These are phyloP conservation scores for Macropodus opercularis DNA, from an alignment of 2,797 vertebrate genomes.

Conservation along the genomic window DNA sequence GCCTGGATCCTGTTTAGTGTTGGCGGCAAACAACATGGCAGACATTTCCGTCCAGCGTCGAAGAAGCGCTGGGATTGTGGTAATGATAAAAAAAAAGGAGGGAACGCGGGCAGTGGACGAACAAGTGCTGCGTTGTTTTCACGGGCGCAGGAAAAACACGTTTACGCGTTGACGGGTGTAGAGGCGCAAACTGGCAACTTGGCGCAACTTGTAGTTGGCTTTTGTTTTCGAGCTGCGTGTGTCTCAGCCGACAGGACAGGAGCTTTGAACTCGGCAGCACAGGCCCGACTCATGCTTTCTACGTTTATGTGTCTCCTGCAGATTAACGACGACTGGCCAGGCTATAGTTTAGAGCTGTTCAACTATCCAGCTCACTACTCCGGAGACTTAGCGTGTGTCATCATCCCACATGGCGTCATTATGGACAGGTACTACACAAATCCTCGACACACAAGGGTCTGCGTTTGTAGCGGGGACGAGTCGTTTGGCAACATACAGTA, in stretches of 20 bases:
- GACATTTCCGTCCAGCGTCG: slow-evolving; percentile 36
- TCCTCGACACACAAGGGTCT: background rate
- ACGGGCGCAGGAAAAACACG: background rate
- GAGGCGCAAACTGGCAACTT: background rate
- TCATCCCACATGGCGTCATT: slow-evolving; percentile 91
- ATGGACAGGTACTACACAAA: slow-evolving; percentile 86
- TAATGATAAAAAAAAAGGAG: slow-evolving; percentile 67
- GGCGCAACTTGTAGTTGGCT: background rate
- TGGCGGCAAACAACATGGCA: slow-evolving; percentile 71
- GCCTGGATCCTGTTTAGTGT: background rate
- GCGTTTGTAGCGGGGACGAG: background rate
- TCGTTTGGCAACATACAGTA: background rate
- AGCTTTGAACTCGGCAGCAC: background rate
- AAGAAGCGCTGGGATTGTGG: slow-evolving; percentile 71
- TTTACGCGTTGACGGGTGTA: slow-evolving; percentile 12
- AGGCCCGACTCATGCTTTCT: slow-evolving; percentile 1
- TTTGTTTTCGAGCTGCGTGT: background rate
- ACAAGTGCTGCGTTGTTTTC: slow-evolving; percentile 10
- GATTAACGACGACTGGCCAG: slow-evolving; percentile 89
- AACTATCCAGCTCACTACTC: slow-evolving; percentile 88
- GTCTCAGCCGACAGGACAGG: background rate
- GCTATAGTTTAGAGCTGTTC: slow-evolving; percentile 91
- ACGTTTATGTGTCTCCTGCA: slow-evolving; percentile 35
- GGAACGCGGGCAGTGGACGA: background rate
- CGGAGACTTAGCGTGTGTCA: slow-evolving; percentile 88